Percentiles rank a stretch among this genome's conserved stretches.
These are phyloP conservation scores for Copidosoma floridanum DNA, from an alignment of 1,140 invertebrate species.

Conservation along the genomic window DNA sequence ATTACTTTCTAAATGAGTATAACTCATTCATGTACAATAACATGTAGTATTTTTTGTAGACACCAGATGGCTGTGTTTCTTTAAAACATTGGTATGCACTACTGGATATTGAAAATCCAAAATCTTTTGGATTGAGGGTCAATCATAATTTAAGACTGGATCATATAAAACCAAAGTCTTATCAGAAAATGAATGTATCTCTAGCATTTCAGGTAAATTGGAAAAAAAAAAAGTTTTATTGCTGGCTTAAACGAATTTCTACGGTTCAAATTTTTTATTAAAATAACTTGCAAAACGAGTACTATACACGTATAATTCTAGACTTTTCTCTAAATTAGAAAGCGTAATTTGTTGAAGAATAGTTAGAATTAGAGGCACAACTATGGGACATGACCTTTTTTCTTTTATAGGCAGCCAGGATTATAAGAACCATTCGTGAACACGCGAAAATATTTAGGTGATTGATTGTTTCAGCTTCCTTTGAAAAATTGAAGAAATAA, in stretches of 20 bases:
- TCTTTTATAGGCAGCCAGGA: no score
- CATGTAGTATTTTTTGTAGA: not conserved
- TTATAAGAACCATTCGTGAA: no score
- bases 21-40: no score
- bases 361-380: no score
- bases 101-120: not conserved
- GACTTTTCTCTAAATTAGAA: not conserved
- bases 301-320: not conserved
- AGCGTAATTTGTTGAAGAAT: no score
- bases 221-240: not conserved
- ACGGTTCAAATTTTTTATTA: not conserved
- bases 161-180: slow-evolving; percentile 8
- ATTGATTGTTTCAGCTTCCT: no score
- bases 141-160: slow-evolving; percentile 10
- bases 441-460: no score
- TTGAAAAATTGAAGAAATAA: no score
- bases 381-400: no score
- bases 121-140: slow-evolving; percentile 1
- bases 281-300: not conserved
- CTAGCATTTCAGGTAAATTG: slow-evolving; percentile 7
- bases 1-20: not conserved
- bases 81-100: slow-evolving; percentile 15
- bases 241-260: not conserved
- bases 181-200: slow-evolving; percentile 2
- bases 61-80: slow-evolving; percentile 9